Evolutionary conservation across 2,797 vertebrate species (phyloP).

Genomic region (Bryconaethiops microstoma): DNA sequence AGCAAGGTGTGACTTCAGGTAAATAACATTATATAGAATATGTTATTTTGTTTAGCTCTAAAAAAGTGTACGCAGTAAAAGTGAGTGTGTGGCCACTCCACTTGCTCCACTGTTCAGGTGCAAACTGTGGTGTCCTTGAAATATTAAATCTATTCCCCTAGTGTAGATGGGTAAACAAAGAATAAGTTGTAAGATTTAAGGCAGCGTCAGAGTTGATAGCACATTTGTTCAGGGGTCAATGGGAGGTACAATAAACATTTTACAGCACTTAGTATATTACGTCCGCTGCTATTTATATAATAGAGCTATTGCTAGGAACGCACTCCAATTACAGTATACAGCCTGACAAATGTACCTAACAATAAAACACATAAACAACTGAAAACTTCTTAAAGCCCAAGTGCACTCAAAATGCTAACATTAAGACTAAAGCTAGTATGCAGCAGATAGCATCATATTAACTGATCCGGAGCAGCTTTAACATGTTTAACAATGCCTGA

Average conservation of each 20-base stretch:
- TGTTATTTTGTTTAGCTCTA: too few species aligned
- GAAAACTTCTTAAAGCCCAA: slow-evolving; percentile 13
- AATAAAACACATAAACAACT: slow-evolving; percentile 16
- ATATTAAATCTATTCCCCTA: not conserved
- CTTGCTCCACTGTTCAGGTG: not conserved
- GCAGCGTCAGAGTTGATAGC: not conserved
- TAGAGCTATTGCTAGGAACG: slow-evolving; percentile 6
- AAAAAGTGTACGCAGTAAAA: too few species aligned
- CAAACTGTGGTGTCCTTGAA: not conserved
- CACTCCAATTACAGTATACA: slow-evolving; percentile 16
- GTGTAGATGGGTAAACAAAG: not conserved
- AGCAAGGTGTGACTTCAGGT: too few species aligned
- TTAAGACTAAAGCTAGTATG: slow-evolving; percentile 2
- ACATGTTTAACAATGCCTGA: not conserved
- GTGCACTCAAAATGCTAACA: not conserved
- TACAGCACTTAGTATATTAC: slow-evolving; percentile 2
- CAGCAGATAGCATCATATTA: not conserved
- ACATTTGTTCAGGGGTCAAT: slow-evolving; percentile 4
- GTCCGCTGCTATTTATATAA: slow-evolving; percentile 21
- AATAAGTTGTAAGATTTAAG: not conserved
- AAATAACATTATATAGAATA: too few species aligned
- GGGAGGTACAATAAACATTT: slow-evolving; percentile 18
- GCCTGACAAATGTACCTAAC: slow-evolving; percentile 26
- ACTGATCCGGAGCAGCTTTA: not conserved
- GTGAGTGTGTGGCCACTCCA: too few species aligned